Evolutionary conservation across 2,797 vertebrate species (phyloP).

Genomic region (Microctenopoma stevenorrisi): DNA sequence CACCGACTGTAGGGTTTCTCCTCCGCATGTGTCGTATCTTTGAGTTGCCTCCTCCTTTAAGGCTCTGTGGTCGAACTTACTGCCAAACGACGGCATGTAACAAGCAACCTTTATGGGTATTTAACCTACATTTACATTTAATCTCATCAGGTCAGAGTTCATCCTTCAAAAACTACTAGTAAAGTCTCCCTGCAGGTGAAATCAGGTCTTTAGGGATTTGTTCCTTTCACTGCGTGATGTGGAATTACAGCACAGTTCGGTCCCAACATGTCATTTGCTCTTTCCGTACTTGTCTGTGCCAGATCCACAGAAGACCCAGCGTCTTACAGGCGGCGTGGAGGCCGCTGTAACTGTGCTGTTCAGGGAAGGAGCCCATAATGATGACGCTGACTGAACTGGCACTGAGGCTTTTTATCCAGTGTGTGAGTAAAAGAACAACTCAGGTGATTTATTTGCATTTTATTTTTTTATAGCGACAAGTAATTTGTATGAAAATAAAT

Average conservation of each 20-base stretch:
- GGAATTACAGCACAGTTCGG: constrained; percentile 18
- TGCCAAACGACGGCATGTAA: no score
- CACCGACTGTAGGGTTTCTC: no score
- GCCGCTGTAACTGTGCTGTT: neutral
- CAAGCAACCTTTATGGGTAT: no score
- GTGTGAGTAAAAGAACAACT: neutral
- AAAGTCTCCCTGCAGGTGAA: constrained; percentile 1
- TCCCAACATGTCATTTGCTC: constrained; percentile 17
- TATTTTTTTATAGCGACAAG: constrained; percentile 50
- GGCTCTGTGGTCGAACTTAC: no score
- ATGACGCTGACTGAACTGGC: neutral
- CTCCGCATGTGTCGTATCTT: no score
- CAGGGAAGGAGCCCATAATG: neutral
- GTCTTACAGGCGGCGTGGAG: neutral
- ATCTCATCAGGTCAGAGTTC: neutral
- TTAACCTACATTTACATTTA: no score
- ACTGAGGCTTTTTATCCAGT: no score
- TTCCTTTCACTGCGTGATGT: constrained; percentile 5
- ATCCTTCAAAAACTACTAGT: neutral
- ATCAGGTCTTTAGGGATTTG: neutral
- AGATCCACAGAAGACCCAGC: neutral
- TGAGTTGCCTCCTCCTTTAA: no score
- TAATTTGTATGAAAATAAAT: constrained; percentile 68
- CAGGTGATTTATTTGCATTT: constrained; percentile 7
- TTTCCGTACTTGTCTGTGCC: neutral